These are phyloP conservation scores for Xestia ashworthii DNA, from an alignment of 2,888 invertebrate species.

Conservation along the genomic window DNA sequence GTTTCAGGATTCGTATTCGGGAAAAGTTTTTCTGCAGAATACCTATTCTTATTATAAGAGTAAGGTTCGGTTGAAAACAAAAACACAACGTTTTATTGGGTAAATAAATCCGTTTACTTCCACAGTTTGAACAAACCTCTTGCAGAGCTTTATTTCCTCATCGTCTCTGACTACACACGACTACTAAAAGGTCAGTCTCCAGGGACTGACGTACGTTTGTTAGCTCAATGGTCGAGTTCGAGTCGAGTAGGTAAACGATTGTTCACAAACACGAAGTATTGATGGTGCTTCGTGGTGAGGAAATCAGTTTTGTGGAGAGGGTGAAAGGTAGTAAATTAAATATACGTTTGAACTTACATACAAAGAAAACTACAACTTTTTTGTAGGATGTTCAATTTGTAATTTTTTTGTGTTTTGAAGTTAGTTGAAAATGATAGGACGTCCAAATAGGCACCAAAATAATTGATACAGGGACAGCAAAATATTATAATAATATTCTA, in stretches of 20 bases:
- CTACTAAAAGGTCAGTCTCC: slow-evolving; percentile 29
- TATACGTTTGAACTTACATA: not conserved
- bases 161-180: slow-evolving; percentile 17
- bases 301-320: not conserved
- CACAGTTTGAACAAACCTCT: not conserved
- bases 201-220: slow-evolving; percentile 20
- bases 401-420: not conserved
- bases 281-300: slow-evolving; percentile 7
- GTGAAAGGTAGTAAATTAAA: not conserved
- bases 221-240: slow-evolving; percentile 26
- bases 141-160: slow-evolving; percentile 10
- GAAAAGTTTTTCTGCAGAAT: not conserved
- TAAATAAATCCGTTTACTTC: slow-evolving; percentile 25
- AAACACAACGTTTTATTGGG: not conserved
- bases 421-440: not conserved
- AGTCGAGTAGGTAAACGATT: slow-evolving; percentile 29
- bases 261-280: slow-evolving; percentile 22
- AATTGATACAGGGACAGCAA: no score
- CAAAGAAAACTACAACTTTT: not conserved
- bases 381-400: not conserved
- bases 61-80: not conserved
- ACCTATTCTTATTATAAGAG: not conserved
- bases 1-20: not conserved
- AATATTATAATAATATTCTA: no score
- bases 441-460: not conserved